Evolutionary conservation across 1,140 invertebrate genomes (phyloP), one percentile per base, ranked within the genome.

Genomic region (Zaprionus taronus): DNA sequence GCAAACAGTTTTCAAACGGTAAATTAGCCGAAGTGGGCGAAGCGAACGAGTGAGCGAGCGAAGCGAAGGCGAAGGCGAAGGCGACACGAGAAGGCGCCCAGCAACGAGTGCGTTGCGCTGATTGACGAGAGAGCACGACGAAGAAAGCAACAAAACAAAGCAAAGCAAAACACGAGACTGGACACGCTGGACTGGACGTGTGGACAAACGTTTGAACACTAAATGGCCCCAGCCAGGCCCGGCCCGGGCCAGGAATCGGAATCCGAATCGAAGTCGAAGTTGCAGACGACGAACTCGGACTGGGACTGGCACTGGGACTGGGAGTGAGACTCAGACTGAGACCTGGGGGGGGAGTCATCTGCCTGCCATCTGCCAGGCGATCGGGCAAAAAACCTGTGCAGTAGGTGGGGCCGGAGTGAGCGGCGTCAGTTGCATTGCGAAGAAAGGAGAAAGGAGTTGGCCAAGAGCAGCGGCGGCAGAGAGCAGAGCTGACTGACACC

Each of bases 121-220:
- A 60, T 17, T 53, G 53, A 17, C 22, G 67, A 28, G 51, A 58
- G 44, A 75, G 22, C 41, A 31, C 47, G 38, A 20, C 26, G 9
- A 41, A 51, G 38, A 66, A 38, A 58, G 11, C 6, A 24, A 22
- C 14, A 61, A 38, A 11, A 28, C 24, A 14, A 36, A 41, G 22
- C 41, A 67, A 9, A 65, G 53, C 17, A 51, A 77, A 31, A 51
- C 60, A 64, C 49, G 44, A 67, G 60, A 77, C 68, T 72, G 73
- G 64, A 61, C 70, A 73, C 67, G 74, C 79, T 79, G 80, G 72
- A 91, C 86, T 90, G 82, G 86, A 86, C 83, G 84, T 91, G 80
- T 81, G 86, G 82, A 91, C 86, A 90, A 83, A 72, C 86, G 87
- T 76, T 91, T 86, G 86, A 75, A 91, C 87, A 90, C 86, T 90